phyloP scores from a whole-genome alignment of 2,113 vertebrate species.

The Herpetotheres cachinnans region DNA sequence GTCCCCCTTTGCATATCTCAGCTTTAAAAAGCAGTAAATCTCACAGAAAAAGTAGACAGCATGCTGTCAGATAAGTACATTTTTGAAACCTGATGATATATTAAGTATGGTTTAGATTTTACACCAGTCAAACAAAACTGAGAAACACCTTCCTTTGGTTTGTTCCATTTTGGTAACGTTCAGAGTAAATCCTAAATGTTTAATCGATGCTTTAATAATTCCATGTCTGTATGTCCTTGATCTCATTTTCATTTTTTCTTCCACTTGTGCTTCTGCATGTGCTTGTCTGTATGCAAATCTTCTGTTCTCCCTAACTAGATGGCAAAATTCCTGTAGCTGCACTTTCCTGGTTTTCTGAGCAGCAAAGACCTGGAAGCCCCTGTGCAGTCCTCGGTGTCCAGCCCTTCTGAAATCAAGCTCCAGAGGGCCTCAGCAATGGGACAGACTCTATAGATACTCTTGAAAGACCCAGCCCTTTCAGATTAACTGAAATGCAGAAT shows the following conservation, averaged over 20 bases:
- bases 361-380: neutral
- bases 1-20: conserved; percentile 22
- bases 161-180: neutral
- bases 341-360: neutral
- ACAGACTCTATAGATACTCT: neutral
- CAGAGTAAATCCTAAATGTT: neutral
- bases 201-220: neutral
- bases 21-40: conserved; percentile 5
- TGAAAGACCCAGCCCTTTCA: neutral
- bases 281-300: neutral
- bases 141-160: neutral
- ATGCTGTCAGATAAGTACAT: neutral
- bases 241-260: neutral
- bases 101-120: neutral
- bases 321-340: neutral
- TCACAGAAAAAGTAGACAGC: neutral
- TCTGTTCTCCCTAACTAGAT: neutral
- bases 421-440: neutral
- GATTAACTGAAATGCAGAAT: neutral
- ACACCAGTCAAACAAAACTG: neutral
- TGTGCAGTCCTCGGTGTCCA: neutral
- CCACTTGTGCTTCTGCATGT: neutral
- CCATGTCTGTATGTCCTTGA: neutral
- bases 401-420: neutral
- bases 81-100: conserved; percentile 7